Base-by-base conservation (phyloP, 2,797 vertebrate genomes). In the Epinephelus coioides region DNA sequence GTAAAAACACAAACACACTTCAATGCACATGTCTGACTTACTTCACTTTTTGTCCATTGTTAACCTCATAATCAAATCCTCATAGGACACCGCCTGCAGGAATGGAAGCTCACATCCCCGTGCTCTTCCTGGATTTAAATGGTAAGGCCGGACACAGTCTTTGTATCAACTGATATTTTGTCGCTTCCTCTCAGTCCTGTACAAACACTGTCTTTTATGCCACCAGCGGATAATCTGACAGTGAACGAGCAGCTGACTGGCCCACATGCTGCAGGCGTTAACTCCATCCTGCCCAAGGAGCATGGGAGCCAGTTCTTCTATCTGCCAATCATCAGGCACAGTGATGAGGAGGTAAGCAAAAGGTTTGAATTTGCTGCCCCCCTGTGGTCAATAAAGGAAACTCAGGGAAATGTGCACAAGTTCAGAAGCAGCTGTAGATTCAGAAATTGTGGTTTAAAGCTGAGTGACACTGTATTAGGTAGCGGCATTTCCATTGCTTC, bases 251-350 rank as follows among this genome's bases (percentile, higher is more conserved):
- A 98, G 91, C 96, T 99, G 64, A 94, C 94, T 0, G 97, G 98
- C 66, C 97, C 97, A 51, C 97, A 97, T 10, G 96, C 97, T 2
- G 97, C 98, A 0, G 98, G 98, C 0, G 94, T 98, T 84, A 99
- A 99, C 94, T 99, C 98, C 47, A 99, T 99, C 86, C 95, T 99
- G 76, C 98, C 98, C 72, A 99, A 99, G 94, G 98, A 99, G 88
- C 98, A 99, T 1, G 98, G 98, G 86, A 99, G 98, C 88, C 97
- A 97, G 71, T 99, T 99, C 92, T 99, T 98, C 94, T 99, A 99
- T 92, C 95, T 99, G 91, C 98, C 98, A 44, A 97, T 99, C 92
- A 97, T 98, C 92, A 97, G 96, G 90, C 97, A 98, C 93, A 97
- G 96, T 62, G 96, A 97, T 6, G 97, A 98, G 3, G 97, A 99